Base-by-base conservation (phyloP, 2,888 invertebrate genomes). In the Euplexia lucipara region DNA sequence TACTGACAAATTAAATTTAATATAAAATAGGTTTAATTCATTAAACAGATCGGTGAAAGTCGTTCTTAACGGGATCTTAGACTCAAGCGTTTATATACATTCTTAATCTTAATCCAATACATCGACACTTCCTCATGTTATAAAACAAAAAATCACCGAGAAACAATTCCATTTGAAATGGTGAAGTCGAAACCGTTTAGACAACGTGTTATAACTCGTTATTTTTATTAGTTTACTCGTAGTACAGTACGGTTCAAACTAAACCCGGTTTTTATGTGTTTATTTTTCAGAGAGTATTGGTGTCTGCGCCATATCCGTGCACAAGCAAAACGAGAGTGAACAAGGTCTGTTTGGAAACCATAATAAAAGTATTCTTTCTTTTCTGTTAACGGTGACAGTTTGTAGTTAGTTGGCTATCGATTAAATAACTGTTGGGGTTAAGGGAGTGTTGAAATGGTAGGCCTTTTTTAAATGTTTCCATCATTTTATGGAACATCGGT, bases 291-390 rank as follows among this genome's bases (percentile, higher is more conserved):
- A 5, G n/a, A 7, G 32, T 58, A 52, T 69, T 49, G 60, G 60
- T 61, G 69, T 75, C 79, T 70, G 48, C 52, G n/a, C 35, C 44
- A 53, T 74, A 57, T 78, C 79, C 75, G 75, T 20, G 18, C 20
- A 39, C n/a, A 35, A 30, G 12, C 14, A 42, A 51, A 59, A 53
- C 51, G 7, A 39, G 12, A 18, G 16, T 3, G 30, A 47, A 49
- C 47, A 52, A 59, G 78, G 78, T 78, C 16, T 39, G 75, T 65
- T 44, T 30, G 30, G 18, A 26, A 37, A 51, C 48, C 20, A 10
- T 71, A 54, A 42, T 41, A 44, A 64, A 77, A 72, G 52, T 44
- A 45, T 45, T 22, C 32, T 42, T 22, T 51, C 12, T 54, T 45
- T 71, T 52, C n/a, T 39, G 16, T 47, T 45, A 1, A 9, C 34